These are phyloP conservation scores for Erinaceus europaeus DNA, from an alignment of 2,113 vertebrate species.

Conservation along the genomic window DNA sequence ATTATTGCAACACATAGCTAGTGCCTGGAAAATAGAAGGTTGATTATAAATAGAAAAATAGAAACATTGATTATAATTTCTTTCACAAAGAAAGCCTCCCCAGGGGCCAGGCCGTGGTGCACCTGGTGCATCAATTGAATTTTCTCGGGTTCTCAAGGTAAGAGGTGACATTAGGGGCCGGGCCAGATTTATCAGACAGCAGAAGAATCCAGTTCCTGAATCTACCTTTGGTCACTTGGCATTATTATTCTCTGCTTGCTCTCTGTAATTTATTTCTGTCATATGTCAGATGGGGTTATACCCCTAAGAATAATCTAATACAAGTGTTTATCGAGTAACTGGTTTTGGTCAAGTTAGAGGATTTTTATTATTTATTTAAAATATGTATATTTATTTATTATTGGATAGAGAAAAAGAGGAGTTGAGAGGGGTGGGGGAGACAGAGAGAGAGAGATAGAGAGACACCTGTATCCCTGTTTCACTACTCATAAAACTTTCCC, in stretches of 20 bases:
- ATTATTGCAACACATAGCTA: background rate
- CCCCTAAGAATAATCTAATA: background rate
- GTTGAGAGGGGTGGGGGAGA: no score
- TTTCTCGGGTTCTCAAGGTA: background rate
- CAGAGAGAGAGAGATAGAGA: no score
- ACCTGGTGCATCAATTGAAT: no score
- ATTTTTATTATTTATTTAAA: no score
- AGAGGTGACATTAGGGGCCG: no score
- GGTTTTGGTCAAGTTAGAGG: background rate
- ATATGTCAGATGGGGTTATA: background rate
- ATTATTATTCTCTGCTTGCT: no score
- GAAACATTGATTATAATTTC: background rate
- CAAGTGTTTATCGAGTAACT: background rate
- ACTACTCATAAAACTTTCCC: no score
- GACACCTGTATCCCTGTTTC: no score
- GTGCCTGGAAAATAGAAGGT: background rate
- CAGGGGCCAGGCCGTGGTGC: no score
- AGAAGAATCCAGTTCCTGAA: background rate
- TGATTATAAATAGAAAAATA: no score
- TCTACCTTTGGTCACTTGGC: background rate
- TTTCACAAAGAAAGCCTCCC: background rate
- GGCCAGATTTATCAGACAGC: background rate
- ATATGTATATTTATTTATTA: no score
- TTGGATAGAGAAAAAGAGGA: no score
- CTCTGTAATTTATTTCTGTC: background rate